Evolutionary conservation across 2,888 invertebrate genomes (phyloP).

Genomic region (Caenorhabditis sinica): DNA sequence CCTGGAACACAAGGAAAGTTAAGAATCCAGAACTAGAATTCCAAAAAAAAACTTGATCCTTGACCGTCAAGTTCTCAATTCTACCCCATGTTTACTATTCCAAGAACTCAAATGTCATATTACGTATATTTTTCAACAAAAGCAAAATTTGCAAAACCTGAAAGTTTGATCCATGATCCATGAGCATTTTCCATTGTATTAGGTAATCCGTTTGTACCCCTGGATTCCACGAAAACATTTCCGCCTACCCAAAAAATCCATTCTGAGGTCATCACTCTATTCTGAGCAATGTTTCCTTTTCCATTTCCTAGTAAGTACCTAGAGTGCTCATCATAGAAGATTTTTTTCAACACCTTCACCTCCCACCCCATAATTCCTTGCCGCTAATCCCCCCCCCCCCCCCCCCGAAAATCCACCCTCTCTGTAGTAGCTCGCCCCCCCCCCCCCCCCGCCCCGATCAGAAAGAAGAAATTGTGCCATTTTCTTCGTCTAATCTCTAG

Average conservation of each 20-base stretch:
- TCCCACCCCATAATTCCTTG: conserved; percentile 10
- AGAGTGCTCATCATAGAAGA: not conserved
- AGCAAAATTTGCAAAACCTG: too few species aligned
- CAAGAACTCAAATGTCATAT: too few species aligned
- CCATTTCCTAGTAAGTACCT: not conserved
- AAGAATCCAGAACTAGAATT: too few species aligned
- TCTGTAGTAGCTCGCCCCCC: not conserved
- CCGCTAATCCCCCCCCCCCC: not conserved
- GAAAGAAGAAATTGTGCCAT: not conserved
- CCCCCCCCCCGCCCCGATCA: not conserved
- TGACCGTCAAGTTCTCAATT: too few species aligned
- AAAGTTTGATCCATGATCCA: too few species aligned
- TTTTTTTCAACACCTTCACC: not conserved
- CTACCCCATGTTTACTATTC: too few species aligned
- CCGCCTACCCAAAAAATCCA: not conserved
- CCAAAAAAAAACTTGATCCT: too few species aligned
- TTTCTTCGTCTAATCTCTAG: conserved; percentile 26
- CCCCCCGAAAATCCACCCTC: not conserved
- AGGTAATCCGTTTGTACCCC: not conserved
- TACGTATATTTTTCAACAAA: too few species aligned
- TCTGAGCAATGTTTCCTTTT: too few species aligned
- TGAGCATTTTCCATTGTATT: too few species aligned
- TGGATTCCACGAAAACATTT: not conserved
- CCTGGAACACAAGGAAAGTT: too few species aligned
- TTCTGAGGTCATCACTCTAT: not conserved